Percentiles rank a stretch among this genome's conserved stretches.
Conservation (phyloP, 2,888 invertebrate species). For the Oasisia sp. region DNA sequence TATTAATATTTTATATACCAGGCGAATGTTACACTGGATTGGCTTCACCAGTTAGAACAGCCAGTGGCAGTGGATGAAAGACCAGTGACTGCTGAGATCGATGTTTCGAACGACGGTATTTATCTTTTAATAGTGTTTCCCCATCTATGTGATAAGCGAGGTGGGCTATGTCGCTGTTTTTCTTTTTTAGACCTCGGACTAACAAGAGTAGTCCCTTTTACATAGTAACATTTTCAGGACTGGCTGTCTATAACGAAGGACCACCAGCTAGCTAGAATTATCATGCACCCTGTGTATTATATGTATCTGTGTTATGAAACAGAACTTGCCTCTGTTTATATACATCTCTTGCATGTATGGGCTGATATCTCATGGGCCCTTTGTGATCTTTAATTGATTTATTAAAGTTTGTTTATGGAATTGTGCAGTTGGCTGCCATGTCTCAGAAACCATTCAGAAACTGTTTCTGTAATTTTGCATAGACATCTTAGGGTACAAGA, state of each 20-base stretch:
- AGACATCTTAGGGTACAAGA: too few relatives aligned
- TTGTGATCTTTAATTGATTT: background rate
- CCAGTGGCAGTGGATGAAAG: background rate
- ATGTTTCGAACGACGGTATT: background rate
- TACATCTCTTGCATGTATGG: background rate
- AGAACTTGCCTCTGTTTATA: background rate
- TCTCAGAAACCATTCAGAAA: too few relatives aligned
- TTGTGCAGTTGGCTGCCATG: too few relatives aligned
- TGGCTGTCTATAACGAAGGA: background rate
- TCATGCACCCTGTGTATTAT: background rate
- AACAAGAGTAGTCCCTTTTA: too few relatives aligned
- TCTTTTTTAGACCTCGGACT: too few relatives aligned
- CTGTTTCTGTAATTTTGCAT: too few relatives aligned
- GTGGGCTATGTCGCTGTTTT: too few relatives aligned
- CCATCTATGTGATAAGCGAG: background rate
- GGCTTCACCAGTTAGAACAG: slow-evolving; percentile 18
- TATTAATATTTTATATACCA: background rate
- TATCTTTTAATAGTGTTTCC: background rate
- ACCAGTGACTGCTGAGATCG: too few relatives aligned
- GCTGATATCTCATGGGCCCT: background rate
- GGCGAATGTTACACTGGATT: slow-evolving; percentile 19
- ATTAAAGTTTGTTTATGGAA: too few relatives aligned
- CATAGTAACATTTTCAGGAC: too few relatives aligned
- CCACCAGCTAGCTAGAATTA: too few relatives aligned
- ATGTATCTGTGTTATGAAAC: background rate